Conservation (phyloP, 2,113 vertebrate genomes). For the Elephantulus edwardii region DNA sequence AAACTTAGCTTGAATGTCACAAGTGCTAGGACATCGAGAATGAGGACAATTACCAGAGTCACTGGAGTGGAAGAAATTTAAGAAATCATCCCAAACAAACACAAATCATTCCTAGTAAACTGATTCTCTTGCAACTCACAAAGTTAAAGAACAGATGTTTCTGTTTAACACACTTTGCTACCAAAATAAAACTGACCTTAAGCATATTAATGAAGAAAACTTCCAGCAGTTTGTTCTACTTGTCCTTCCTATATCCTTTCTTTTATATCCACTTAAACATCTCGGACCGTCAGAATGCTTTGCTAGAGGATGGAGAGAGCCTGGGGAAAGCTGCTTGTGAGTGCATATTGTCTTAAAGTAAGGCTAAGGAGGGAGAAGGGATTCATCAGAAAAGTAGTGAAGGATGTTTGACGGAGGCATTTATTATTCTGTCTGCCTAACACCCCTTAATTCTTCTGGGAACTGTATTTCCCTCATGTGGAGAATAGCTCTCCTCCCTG, state of each 20-base stretch:
- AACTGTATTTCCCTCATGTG: neutral
- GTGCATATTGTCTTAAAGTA: neutral
- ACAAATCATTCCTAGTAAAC: conserved; percentile 53
- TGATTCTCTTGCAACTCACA: conserved; percentile 12
- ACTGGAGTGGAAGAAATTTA: conserved; percentile 58
- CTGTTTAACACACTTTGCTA: neutral
- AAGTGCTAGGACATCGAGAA: conserved; percentile 42
- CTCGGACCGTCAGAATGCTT: neutral
- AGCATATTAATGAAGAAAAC: neutral
- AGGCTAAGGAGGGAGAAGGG: neutral
- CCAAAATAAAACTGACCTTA: neutral
- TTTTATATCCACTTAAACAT: neutral
- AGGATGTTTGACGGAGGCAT: neutral
- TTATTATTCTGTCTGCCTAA: neutral
- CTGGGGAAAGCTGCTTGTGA: neutral
- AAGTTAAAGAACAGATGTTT: neutral
- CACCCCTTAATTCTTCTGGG: neutral
- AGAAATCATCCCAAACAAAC: conserved; percentile 53
- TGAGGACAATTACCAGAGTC: conserved; percentile 65
- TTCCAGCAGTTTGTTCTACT: neutral
- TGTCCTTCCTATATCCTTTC: neutral
- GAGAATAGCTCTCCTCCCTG: neutral
- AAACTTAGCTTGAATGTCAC: conserved; percentile 62
- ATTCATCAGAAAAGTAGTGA: neutral
- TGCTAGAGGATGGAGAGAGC: rapidly evolving